These are phyloP conservation scores for Lacerta viridis DNA, from an alignment of 2,797 vertebrate genomes.

Conservation along the genomic window DNA sequence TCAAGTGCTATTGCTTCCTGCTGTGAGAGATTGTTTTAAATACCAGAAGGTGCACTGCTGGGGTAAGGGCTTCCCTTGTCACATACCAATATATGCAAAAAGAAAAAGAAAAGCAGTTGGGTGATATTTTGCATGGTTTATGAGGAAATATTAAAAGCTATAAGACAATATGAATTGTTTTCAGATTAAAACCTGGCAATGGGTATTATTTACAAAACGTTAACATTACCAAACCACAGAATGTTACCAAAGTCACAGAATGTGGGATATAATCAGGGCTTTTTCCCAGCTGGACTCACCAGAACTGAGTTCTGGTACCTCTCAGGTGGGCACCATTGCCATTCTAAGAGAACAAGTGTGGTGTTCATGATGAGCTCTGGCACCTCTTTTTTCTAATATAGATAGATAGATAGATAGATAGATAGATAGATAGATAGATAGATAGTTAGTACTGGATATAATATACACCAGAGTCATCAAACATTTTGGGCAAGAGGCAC, in stretches of 20 bases:
- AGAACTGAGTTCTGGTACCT: too few species aligned
- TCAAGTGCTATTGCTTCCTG: conserved; percentile 59
- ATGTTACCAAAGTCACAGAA: neutral
- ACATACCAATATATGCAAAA: conserved; percentile 49
- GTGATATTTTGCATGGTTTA: conserved; percentile 42
- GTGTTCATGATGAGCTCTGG: too few species aligned
- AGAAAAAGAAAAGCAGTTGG: neutral
- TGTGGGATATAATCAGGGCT: neutral
- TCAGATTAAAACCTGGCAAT: neutral
- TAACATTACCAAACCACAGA: neutral
- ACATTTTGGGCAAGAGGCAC: too few species aligned
- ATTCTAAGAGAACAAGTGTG: too few species aligned
- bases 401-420: too few species aligned
- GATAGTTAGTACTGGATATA: too few species aligned
- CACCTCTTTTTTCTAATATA: too few species aligned
- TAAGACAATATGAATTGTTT: neutral
- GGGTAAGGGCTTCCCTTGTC: conserved; percentile 53
- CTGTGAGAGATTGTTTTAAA: conserved; percentile 62
- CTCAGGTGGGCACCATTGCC: too few species aligned
- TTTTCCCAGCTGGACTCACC: too few species aligned
- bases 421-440: too few species aligned
- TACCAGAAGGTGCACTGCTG: conserved; percentile 33
- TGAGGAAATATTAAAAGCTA: conserved; percentile 12
- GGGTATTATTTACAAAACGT: neutral
- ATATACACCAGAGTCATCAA: too few species aligned